Percentiles rank a stretch among this genome's conserved stretches.
These are phyloP conservation scores for roundworm (Caenorhabditis elegans) DNA, from an alignment of 1,140 invertebrate genomes.

Conservation along the genomic window WBcel235 BX284603.4:825501-826000, in stretches of 20 bases:
- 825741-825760: constrained; percentile 11
- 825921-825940: neutral
- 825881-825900: too few relatives aligned
- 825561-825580: constrained; percentile 31
- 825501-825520: too few relatives aligned
- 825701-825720: constrained; percentile 14
- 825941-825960: neutral
- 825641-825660: neutral
- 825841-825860: too few relatives aligned
- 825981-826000: neutral
- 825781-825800: too few relatives aligned
- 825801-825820: too few relatives aligned
- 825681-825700: constrained; percentile 38
- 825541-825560: constrained; percentile 19
- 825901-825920: too few relatives aligned
- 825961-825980: too few relatives aligned
- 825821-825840: too few relatives aligned
- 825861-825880: too few relatives aligned
- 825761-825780: too few relatives aligned
- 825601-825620: neutral
- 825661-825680: constrained; percentile 29
- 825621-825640: neutral
- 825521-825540: too few relatives aligned
- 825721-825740: neutral
- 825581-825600: constrained; percentile 18